Base-by-base conservation (phyloP, 2,888 invertebrate species). In the Andricus quercusramuli region DNA sequence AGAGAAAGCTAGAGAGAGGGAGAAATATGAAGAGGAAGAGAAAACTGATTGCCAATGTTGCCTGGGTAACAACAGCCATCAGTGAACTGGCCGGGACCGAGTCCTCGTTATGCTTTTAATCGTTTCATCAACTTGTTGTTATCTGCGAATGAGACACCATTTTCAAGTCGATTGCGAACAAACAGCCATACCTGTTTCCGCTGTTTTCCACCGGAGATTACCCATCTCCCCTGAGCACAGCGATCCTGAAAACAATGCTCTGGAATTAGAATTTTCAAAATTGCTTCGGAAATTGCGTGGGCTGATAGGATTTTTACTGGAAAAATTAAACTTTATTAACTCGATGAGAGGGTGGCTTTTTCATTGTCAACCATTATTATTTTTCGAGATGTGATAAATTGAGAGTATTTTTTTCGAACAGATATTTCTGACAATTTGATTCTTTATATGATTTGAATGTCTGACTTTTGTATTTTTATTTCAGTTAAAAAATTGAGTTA, bases 61-160 rank as follows among this genome's bases (percentile, higher is more conserved):
- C 80, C 77, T 83, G 83, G 82, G 83, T 89, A 88, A 89, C 89
- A 89, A 89, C 89, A 89, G 89, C 89, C 84, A 89, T 89, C 89
- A 88, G 82, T 83, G 81, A 44, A 65, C 81, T 81, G 86, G 83
- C 83, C 83, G 83, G 81, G 86, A 83, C 84, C 83, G 83, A 82
- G 80, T 84, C 86, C 91, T 91, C 91, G 91, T 91, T 91, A 91
- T 83, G 89, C 85, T 91, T 91, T 91, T 90, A 91, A 91, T 91
- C 88, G 91, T 90, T 91, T 89, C 91, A 91, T 91, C 91, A 91
- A 91, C 88, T 91, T 90, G 91, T 91, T 91, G 90, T 90, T 90
- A 89, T 85, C 84, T 77, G 78, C 83, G 88, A 88, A 89, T 86
- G 89, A 85, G 83, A 82, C 83, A 85, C 88, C 86, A 89, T 90